These are phyloP conservation scores for Sminthurinus signatus DNA, from an alignment of 1,140 invertebrate genomes.

Conservation along the genomic window DNA sequence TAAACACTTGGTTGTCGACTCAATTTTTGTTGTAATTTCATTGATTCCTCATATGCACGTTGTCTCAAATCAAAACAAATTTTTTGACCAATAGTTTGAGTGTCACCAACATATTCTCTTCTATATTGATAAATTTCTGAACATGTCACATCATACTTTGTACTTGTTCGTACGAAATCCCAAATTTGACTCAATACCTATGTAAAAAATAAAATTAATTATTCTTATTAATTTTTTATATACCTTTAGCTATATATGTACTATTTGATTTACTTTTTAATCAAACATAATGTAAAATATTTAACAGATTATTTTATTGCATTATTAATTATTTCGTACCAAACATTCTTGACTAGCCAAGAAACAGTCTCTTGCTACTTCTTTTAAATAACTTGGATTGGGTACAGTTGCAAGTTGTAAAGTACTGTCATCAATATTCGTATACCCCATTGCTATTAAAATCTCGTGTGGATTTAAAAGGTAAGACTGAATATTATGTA, in stretches of 20 bases:
- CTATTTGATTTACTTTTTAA: background rate
- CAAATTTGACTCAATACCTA: background rate
- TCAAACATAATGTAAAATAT: conserved; percentile 7
- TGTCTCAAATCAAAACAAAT: conserved; percentile 23
- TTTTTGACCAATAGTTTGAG: conserved; percentile 45
- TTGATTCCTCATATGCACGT: conserved; percentile 20
- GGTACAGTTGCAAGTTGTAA: conserved; percentile 57
- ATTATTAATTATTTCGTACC: conserved; percentile 47
- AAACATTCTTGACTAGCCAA: conserved; percentile 84
- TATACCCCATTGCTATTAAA: conserved; percentile 75
- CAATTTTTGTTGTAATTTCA: background rate
- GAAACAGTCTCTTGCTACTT: conserved; percentile 71
- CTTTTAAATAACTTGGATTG: conserved; percentile 69
- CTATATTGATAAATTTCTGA: conserved; percentile 58
- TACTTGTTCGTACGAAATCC: conserved; percentile 43
- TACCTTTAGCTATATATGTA: background rate
- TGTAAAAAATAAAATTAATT: conserved; percentile 4
- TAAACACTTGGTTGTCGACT: conserved; percentile 12
- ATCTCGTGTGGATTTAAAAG: conserved; percentile 65
- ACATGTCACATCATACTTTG: conserved; percentile 53
- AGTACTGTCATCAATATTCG: conserved; percentile 52
- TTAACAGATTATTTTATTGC: background rate
- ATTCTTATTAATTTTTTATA: background rate
- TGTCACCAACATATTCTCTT: conserved; percentile 55
- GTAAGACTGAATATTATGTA: conserved; percentile 74